phyloP scores from a whole-genome alignment of 1,140 invertebrate genomes.

The Heliconius congener region DNA sequence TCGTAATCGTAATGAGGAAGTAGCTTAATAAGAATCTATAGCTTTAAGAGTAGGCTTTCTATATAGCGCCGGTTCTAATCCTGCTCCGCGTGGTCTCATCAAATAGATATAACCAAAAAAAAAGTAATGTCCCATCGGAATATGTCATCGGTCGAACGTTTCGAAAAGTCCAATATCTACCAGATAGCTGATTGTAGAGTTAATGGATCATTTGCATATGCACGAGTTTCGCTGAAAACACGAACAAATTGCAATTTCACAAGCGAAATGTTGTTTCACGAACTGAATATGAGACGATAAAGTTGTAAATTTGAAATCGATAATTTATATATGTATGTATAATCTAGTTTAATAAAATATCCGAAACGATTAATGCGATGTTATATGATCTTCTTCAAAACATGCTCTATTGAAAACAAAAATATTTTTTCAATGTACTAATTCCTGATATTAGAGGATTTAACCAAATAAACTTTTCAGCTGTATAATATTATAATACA shows the following conservation, averaged over 20 bases:
- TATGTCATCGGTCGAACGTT: not conserved
- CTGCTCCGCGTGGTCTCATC: not conserved
- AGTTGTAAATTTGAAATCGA: slow-evolving; percentile 8
- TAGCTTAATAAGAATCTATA: no score
- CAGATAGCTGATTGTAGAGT: slow-evolving; percentile 42
- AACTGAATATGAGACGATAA: slow-evolving; percentile 15
- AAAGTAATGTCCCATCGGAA: not conserved
- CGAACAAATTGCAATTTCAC: slow-evolving; percentile 38
- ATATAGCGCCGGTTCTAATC: no score
- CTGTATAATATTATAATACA: no score
- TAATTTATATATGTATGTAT: not conserved
- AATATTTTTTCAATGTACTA: no score
- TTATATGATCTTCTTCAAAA: no score
- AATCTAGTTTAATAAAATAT: no score
- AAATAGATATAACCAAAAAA: not conserved
- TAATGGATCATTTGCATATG: slow-evolving; percentile 43
- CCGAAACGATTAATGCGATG: no score
- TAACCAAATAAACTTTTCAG: no score
- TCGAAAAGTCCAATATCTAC: slow-evolving; percentile 20
- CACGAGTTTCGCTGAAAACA: slow-evolving; percentile 39
- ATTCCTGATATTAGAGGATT: no score
- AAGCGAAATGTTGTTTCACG: slow-evolving; percentile 33
- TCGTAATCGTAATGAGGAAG: no score
- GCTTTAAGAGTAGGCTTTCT: no score
- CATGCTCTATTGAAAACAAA: no score